A percentile compares a stretch with the other conserved stretches of the same genome.
Conservation (phyloP, 2,888 invertebrate genomes). For the Dichetophora obliterata region DNA sequence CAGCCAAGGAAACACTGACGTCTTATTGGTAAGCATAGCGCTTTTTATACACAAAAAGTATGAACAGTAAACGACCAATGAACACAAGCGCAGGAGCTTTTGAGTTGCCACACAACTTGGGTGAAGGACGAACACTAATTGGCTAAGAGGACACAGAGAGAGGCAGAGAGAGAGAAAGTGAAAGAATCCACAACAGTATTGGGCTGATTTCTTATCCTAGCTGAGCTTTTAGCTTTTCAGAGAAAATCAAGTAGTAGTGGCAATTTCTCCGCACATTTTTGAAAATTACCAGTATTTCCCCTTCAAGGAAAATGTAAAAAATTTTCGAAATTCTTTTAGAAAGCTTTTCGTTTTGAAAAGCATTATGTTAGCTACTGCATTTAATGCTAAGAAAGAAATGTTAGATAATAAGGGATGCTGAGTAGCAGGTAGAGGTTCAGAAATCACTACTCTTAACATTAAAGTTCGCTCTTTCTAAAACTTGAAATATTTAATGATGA, state of each 20-base stretch:
- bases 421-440: too few species aligned
- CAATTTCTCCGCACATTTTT: neutral
- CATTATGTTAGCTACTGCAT: neutral
- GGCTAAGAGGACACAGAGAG: neutral
- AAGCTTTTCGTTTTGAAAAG: neutral
- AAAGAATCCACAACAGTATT: neutral
- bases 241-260: neutral
- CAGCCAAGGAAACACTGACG: neutral
- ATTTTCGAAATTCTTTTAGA: neutral
- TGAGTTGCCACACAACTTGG: neutral
- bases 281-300: slow-evolving; percentile 33
- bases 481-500: too few species aligned
- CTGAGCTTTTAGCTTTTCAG: slow-evolving; percentile 10
- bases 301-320: neutral
- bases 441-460: too few species aligned
- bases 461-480: too few species aligned
- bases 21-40: slow-evolving; percentile 10
- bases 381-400: neutral
- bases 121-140: neutral
- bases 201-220: neutral
- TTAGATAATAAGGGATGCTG: neutral
- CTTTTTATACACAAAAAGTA: slow-evolving; percentile 17
- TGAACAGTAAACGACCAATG: slow-evolving; percentile 20
- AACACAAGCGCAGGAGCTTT: neutral
- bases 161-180: too few species aligned